Percentiles rank a stretch among this genome's conserved stretches.
phyloP scores from a whole-genome alignment of 2,888 invertebrate species.

The Dichetophora obliterata region DNA sequence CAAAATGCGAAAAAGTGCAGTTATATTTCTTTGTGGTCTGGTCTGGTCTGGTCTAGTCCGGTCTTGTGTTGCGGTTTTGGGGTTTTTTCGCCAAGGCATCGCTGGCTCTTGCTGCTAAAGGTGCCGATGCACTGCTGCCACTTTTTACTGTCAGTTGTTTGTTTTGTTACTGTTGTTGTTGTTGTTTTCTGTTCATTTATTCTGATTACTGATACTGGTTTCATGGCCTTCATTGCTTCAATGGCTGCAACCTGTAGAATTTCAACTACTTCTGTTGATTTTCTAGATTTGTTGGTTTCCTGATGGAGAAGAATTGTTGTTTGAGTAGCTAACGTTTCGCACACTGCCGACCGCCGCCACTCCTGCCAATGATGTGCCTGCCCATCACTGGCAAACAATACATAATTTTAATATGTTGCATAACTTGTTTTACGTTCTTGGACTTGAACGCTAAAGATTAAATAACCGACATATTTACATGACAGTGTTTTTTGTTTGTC shows the following conservation, averaged over 20 bases:
- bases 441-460: neutral
- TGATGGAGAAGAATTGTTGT: conserved; percentile 25
- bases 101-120: conserved; percentile 12
- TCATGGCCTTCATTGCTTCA: conserved; percentile 33
- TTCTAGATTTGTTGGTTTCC: conserved; percentile 34
- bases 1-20: conserved; percentile 37
- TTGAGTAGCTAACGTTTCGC: neutral
- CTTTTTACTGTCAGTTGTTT: conserved; percentile 25
- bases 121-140: conserved; percentile 16
- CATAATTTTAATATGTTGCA: conserved; percentile 36
- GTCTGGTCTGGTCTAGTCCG: conserved; percentile 14
- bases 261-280: conserved; percentile 35
- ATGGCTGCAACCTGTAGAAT: conserved; percentile 31
- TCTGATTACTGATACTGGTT: conserved; percentile 29
- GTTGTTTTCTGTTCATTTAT: neutral
- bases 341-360: neutral
- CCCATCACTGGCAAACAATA: neutral
- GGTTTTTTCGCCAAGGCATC: neutral
- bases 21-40: conserved; percentile 35
- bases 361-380: neutral
- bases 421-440: conserved; percentile 27
- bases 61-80: conserved; percentile 18
- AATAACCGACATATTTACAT: neutral
- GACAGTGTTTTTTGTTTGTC: no score
- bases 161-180: conserved; percentile 3